Evolutionary conservation across 2,797 vertebrate species (phyloP).

Genomic region (Epinephelus coioides): DNA sequence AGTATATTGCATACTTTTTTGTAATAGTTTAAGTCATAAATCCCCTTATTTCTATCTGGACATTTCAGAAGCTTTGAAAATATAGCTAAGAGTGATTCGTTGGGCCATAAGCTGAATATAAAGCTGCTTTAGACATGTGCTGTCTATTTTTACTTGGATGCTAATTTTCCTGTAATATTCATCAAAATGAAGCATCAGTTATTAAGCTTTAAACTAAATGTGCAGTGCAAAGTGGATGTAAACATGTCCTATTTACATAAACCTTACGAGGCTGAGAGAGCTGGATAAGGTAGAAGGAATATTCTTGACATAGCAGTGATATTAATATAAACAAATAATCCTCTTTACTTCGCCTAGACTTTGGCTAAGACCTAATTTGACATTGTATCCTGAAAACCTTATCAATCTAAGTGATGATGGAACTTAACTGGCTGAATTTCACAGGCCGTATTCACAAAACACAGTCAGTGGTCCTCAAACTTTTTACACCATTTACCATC

Average conservation of each 20-base stretch:
- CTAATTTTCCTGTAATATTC: background rate
- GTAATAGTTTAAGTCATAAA: too few relatives aligned
- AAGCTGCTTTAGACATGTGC: too few relatives aligned
- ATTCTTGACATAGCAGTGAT: background rate
- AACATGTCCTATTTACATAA: constrained; percentile 5
- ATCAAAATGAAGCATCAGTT: background rate
- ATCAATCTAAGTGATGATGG: background rate
- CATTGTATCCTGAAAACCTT: background rate
- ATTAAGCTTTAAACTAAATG: background rate
- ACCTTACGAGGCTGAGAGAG: background rate
- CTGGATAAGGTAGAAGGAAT: constrained; percentile 2
- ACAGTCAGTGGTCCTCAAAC: too few relatives aligned
- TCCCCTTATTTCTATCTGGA: too few relatives aligned
- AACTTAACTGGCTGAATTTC: background rate
- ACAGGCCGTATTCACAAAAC: background rate
- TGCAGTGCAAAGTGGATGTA: background rate
- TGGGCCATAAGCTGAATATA: too few relatives aligned
- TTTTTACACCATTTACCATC: too few relatives aligned
- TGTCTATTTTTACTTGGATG: background rate
- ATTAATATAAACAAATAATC: background rate
- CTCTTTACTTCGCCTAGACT: background rate
- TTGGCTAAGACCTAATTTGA: background rate
- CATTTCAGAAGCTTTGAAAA: too few relatives aligned
- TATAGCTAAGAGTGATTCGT: too few relatives aligned
- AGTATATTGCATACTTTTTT: too few relatives aligned